Conservation (phyloP, 2,797 vertebrate species). For the Sebastes variabilis region DNA sequence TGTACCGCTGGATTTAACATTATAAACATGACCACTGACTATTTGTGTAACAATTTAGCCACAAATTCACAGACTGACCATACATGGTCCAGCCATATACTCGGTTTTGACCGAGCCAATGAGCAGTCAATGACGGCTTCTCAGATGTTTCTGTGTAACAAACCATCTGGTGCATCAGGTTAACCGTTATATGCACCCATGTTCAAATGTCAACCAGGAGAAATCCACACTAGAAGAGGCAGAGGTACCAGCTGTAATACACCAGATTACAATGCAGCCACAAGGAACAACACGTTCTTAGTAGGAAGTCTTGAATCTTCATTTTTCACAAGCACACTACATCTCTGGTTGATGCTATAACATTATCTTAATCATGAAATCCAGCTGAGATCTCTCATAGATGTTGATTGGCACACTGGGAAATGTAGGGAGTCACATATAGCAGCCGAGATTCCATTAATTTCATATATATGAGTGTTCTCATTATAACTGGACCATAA, state of each 20-base stretch:
- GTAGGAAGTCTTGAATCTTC: neutral
- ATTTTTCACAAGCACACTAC: neutral
- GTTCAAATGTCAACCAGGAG: neutral
- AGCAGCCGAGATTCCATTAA: neutral
- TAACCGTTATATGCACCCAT: no score
- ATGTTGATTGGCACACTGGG: neutral
- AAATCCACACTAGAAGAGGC: neutral
- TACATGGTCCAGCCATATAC: no score
- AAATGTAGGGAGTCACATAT: neutral
- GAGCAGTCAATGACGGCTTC: no score
- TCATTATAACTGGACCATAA: conserved; percentile 16
- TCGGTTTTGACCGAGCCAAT: no score
- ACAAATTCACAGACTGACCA: no score
- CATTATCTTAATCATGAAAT: neutral
- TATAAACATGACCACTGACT: accelerated
- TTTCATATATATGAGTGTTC: conserved; percentile 21
- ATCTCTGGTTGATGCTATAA: neutral
- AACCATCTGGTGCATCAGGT: no score
- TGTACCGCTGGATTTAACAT: no score
- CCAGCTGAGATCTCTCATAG: neutral
- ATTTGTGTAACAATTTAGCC: no score
- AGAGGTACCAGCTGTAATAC: neutral
- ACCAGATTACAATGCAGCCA: neutral
- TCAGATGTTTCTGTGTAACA: no score
- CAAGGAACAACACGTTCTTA: neutral